These are phyloP conservation scores for Trichomalopsis sarcophagae DNA, from an alignment of 1,140 invertebrate species.

Conservation along the genomic window DNA sequence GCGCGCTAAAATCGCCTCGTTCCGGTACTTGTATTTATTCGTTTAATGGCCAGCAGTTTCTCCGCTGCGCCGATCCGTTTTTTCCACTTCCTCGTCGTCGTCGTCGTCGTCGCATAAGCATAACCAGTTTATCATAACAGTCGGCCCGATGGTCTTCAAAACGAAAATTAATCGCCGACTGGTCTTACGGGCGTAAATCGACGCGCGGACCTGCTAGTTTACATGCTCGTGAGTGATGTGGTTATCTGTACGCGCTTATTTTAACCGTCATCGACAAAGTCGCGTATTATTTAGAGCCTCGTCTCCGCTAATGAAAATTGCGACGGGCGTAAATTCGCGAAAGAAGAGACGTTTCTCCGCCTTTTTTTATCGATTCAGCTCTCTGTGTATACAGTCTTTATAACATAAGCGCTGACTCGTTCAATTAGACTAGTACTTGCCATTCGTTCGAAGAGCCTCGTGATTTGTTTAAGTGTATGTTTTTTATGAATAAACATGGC, in stretches of 20 bases:
- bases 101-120: background rate
- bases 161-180: slow-evolving; percentile 4
- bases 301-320: background rate
- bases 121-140: slow-evolving; percentile 11
- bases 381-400: background rate
- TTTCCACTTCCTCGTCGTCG: background rate
- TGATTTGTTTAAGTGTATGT: slow-evolving; percentile 11
- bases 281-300: background rate
- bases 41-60: background rate
- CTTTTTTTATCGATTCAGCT: background rate
- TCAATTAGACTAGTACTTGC: background rate
- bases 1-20: background rate
- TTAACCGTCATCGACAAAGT: background rate
- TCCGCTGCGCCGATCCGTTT: background rate
- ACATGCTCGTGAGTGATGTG: background rate
- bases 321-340: background rate
- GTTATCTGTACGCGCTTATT: background rate
- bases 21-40: background rate
- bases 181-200: background rate
- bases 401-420: background rate
- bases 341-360: background rate
- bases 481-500: slow-evolving; percentile 19
- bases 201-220: background rate
- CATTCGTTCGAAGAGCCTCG: background rate
- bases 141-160: background rate